phyloP scores from a whole-genome alignment of 1,140 invertebrate species.

The Lycorma delicatula region DNA sequence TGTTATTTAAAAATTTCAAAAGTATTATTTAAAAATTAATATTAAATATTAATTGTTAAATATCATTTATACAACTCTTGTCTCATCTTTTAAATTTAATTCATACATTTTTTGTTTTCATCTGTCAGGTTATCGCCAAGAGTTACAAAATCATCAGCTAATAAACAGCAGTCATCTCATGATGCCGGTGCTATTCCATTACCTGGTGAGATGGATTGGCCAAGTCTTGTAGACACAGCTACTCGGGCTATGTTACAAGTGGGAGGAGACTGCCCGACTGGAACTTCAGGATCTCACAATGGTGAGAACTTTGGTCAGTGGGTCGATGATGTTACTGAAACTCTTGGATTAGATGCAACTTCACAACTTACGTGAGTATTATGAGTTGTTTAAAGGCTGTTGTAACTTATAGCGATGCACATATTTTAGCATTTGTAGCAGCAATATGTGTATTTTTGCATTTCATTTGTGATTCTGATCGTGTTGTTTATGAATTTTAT shows the following conservation, averaged over 20 bases:
- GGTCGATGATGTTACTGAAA: background rate
- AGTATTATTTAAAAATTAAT: too few species aligned
- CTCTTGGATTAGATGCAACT: background rate
- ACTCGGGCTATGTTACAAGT: constrained; percentile 59
- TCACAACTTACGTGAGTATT: background rate
- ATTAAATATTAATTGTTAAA: too few species aligned
- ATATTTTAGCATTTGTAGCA: too few species aligned
- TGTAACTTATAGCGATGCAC: constrained; percentile 2
- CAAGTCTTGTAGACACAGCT: constrained; percentile 65
- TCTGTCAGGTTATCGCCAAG: constrained; percentile 43
- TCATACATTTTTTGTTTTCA: too few species aligned
- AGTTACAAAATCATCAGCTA: constrained; percentile 28
- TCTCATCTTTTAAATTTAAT: too few species aligned
- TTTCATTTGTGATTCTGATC: too few species aligned
- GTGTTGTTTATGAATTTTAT: too few species aligned
- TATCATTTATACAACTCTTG: too few species aligned
- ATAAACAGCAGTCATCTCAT: constrained; percentile 18
- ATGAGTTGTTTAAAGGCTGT: background rate
- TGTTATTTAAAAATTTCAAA: too few species aligned
- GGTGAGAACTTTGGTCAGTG: constrained; percentile 10
- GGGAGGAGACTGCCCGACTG: constrained; percentile 17
- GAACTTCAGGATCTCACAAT: constrained; percentile 10
- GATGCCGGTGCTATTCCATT: constrained; percentile 39
- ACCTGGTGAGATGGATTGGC: constrained; percentile 61
- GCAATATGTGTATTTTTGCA: too few species aligned